Evolutionary conservation across 2,888 invertebrate species (phyloP), one percentile per base, ranked within the genome.

Genomic region (Sphaerophoria taeniata): DNA sequence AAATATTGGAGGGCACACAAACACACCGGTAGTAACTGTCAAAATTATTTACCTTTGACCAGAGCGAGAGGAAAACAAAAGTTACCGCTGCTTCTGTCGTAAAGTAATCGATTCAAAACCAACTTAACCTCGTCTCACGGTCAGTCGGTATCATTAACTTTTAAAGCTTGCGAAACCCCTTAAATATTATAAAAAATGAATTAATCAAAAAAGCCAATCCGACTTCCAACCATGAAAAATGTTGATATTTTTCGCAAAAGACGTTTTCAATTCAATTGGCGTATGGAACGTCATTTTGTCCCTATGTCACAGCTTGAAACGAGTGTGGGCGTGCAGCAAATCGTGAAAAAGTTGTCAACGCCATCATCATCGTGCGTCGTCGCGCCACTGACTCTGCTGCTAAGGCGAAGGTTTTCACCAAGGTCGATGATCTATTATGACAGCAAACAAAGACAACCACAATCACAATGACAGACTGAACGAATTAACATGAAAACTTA

Each of bases 321-420:
- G 74, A 12, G 65, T 56, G 74, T 79, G 79, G 79, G 79, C 67
- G 83, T 84, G 79, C 79, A 71, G 53, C 45, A 65, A 67, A 39
- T 79, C 45, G 56, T 63, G 34, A 53, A 63, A 58, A 58, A 24
- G 43, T 72, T 53, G 65, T 67, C 71, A 75, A 73, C 24, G 5
- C 12, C 3, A 3, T 12, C 43, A 43, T 12, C 43, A 43, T 9
- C 6, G 11, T 9, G 39, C 39, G 6, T 24, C 24, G 24, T 24
- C 24, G 24, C 6, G 39, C 63, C 12, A 14, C 2, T 69, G 69
- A 33, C 55, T 24, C 2, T 2, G 24, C 24, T 73, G 69, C 72
- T 76, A 85, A 85, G 84, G 84, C 84, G 84, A 85, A 85, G 84
- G 84, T 85, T 85, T 84, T 81, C 80, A 76, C 80, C 84, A 84